Evolutionary conservation across 2,797 vertebrate genomes (phyloP).

Genomic region (Hoplostethus atlanticus): DNA sequence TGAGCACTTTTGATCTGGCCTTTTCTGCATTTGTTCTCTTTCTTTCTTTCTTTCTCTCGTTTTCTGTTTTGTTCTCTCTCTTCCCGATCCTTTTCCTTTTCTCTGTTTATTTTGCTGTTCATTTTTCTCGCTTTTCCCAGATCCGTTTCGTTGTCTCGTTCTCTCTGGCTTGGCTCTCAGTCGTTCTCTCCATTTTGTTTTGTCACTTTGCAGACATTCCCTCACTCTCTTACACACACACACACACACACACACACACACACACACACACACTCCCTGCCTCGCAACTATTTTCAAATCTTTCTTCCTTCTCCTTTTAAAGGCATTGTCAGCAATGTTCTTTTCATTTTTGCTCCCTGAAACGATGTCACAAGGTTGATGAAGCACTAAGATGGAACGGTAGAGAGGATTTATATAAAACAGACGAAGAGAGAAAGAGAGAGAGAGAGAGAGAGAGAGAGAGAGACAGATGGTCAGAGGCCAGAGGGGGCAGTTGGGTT

Average conservation of each 20-base stretch:
- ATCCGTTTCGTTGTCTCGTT: conserved; percentile 21
- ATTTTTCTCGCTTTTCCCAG: conserved; percentile 20
- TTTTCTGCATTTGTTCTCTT: conserved; percentile 25
- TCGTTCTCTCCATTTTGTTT: not conserved
- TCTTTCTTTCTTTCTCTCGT: not conserved
- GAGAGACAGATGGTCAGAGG: conserved; percentile 53
- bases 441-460: conserved; percentile 14
- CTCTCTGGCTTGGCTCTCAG: conserved; percentile 16
- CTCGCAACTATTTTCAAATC: not conserved
- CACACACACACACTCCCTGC: not conserved
- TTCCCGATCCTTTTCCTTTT: not conserved
- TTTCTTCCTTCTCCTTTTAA: not conserved
- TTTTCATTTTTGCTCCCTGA: conserved; percentile 37
- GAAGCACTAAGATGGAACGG: conserved; percentile 32
- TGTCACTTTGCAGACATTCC: too few species aligned
- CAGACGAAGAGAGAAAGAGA: conserved; percentile 7
- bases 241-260: not conserved
- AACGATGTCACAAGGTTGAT: conserved; percentile 39
- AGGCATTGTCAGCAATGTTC: conserved; percentile 36
- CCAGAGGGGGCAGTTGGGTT: conserved; percentile 35
- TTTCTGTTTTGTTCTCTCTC: not conserved
- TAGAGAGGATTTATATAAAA: conserved; percentile 42
- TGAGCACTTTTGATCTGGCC: conserved; percentile 25
- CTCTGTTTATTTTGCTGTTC: not conserved
- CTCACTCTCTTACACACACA: not conserved